phyloP scores from a whole-genome alignment of 2,113 vertebrate species.

The Spermophilus dauricus region DNA sequence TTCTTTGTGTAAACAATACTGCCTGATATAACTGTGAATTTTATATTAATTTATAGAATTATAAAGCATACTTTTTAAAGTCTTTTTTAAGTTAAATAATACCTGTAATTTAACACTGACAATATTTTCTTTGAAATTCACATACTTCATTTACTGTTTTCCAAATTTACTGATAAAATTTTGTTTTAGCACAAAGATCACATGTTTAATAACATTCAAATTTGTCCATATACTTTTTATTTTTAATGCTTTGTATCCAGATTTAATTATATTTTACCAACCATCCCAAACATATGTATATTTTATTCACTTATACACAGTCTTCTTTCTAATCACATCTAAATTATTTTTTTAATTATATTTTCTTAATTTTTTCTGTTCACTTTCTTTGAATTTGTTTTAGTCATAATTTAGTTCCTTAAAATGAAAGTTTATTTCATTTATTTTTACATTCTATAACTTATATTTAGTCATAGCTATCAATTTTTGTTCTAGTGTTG shows the following conservation, averaged over 20 bases:
- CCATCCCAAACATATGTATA: neutral
- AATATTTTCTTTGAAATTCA: neutral
- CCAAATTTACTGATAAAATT: neutral
- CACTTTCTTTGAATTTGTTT: neutral
- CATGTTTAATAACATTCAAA: neutral
- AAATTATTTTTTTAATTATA: neutral
- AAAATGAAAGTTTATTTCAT: neutral
- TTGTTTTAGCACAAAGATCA: neutral
- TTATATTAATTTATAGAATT: neutral
- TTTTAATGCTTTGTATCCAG: neutral
- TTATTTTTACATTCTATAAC: neutral
- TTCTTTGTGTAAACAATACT: neutral
- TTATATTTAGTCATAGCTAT: neutral
- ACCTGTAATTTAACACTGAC: neutral
- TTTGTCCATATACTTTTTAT: neutral
- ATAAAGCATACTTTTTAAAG: neutral
- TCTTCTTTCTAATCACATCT: neutral
- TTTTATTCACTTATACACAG: neutral
- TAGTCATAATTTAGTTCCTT: neutral
- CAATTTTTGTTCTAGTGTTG: neutral
- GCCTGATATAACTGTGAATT: neutral
- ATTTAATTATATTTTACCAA: neutral
- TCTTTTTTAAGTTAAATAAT: neutral
- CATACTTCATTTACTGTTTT: neutral
- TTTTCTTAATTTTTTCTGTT: neutral